Evolutionary conservation across 2,797 vertebrate species (phyloP), one percentile per base, ranked within the genome.

Genomic region (Pseudochirops cupreus): DNA sequence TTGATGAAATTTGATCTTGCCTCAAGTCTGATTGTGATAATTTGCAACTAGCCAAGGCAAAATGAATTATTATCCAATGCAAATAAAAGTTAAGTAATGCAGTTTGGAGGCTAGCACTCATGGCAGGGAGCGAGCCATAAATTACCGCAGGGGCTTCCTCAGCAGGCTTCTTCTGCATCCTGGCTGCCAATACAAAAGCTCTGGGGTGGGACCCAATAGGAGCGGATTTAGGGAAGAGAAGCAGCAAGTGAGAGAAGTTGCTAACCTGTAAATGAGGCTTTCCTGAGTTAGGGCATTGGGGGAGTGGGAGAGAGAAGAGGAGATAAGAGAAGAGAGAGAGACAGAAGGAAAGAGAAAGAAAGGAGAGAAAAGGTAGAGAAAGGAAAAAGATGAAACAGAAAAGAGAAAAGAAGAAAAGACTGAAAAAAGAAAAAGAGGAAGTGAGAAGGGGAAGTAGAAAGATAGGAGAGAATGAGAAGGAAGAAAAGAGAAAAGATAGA

Each of bases 1-100:
- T 91, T 91, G 95, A 94, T 13, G 56, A 96, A 95, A 96, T 96
- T 94, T 96, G 93, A 74, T 95, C 95, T 97, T 46, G 1, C 93
- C 93, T 57, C 53, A 82, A 21, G 90, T 2, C 92, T 93, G 96
- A 57, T 50, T 1, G 5, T 90, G 96, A 94, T 97, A 96, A 98
- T 96, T 96, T 93, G 93, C 95, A 93, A 94, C 0, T 52, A 94
- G 95, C 62, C 50, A 39, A 96, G 96, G 93, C 82, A 57, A 96
- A 94, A 62, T 59, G 94, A 95, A 56, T 97, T 94, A 93, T 96
- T 96, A 92, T 96, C 94, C 94, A 96, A 97, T 94, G 96, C 91
- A 94, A 97, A 95, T 96, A 93, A 52, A 94, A 96, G 92, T 92
- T 56, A 96, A 97, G 93, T 93, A 94, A 95, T 92, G 92, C 89